Percentiles rank a stretch among this genome's conserved stretches.
phyloP scores from a whole-genome alignment of 92 coral and sea anemone species.

The Ricordea florida region DNA sequence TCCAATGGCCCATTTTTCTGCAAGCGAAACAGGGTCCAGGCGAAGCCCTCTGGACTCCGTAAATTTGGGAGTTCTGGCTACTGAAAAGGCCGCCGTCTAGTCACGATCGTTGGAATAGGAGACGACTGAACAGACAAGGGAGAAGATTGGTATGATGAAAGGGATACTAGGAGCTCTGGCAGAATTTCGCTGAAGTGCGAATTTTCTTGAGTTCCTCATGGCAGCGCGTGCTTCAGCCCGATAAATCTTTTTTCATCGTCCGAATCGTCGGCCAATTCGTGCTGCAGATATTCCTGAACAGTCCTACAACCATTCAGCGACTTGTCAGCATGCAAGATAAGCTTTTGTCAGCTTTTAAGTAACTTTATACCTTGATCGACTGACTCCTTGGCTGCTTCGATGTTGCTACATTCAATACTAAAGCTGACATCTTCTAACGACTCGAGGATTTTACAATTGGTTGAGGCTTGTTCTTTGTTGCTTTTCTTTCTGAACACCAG shows the following conservation, averaged over 20 bases:
- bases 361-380: constrained; percentile 12
- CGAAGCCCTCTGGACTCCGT: too few species aligned
- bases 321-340: constrained; percentile 12
- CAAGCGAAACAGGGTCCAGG: too few species aligned
- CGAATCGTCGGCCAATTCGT: constrained; percentile 11
- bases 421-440: constrained; percentile 7
- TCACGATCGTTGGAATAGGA: too few species aligned
- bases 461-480: constrained; percentile 24
- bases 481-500: constrained; percentile 22
- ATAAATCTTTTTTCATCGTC: constrained; percentile 17
- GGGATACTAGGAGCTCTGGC: too few species aligned
- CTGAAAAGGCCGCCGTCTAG: too few species aligned
- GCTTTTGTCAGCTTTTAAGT: constrained; percentile 16
- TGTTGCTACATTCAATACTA: not conserved
- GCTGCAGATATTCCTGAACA: constrained; percentile 20
- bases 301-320: not conserved
- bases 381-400: constrained; percentile 6
- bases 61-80: too few species aligned
- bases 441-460: not conserved
- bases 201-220: not conserved
- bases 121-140: too few species aligned
- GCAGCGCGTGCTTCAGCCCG: constrained; percentile 33
- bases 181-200: too few species aligned
- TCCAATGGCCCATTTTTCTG: too few species aligned
- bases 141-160: too few species aligned